Evolutionary conservation across 2,797 vertebrate species (phyloP).

Genomic region (Adelosebastes latens): DNA sequence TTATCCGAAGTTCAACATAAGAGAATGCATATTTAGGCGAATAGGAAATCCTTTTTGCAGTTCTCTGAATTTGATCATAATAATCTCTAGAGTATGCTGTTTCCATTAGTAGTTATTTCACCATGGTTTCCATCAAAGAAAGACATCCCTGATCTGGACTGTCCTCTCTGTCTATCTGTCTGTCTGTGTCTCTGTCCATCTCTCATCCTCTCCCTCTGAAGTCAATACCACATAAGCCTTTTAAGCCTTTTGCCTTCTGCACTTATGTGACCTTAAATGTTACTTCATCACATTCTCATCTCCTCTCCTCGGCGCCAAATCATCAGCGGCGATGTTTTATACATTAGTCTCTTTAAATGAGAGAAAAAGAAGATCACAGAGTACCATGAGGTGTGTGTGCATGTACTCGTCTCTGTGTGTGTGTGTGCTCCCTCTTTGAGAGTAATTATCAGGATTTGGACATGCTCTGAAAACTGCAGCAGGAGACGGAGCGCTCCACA

Average conservation of each 20-base stretch:
- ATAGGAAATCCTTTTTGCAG: slow-evolving; percentile 16
- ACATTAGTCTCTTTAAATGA: slow-evolving; percentile 6
- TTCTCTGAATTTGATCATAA: slow-evolving; percentile 5
- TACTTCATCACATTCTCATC: slow-evolving; percentile 7
- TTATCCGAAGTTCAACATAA: not conserved
- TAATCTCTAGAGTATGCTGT: slow-evolving; percentile 15
- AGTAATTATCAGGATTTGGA: slow-evolving; percentile 53
- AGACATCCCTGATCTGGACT: not conserved
- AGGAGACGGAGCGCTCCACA: slow-evolving; percentile 50
- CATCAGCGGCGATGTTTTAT: not conserved
- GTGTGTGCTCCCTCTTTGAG: slow-evolving; percentile 15
- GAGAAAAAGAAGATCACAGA: not conserved
- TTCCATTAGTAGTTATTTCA: slow-evolving; percentile 11
- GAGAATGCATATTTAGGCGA: not conserved
- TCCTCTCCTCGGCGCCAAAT: not conserved
- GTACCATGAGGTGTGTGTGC: not conserved
- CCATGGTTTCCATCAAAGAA: not conserved
- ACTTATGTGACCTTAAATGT: slow-evolving; percentile 38
- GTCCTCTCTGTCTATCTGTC: not conserved
- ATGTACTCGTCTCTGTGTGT: not conserved
- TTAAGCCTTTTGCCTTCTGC: slow-evolving; percentile 35
- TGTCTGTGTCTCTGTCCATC: slow-evolving; percentile 1
- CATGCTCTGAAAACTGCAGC: slow-evolving; percentile 60
- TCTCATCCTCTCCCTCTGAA: slow-evolving; percentile 12
- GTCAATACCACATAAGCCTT: slow-evolving; percentile 44